phyloP scores from a whole-genome alignment of 2,113 vertebrate species.

The Phoenicopterus ruber region DNA sequence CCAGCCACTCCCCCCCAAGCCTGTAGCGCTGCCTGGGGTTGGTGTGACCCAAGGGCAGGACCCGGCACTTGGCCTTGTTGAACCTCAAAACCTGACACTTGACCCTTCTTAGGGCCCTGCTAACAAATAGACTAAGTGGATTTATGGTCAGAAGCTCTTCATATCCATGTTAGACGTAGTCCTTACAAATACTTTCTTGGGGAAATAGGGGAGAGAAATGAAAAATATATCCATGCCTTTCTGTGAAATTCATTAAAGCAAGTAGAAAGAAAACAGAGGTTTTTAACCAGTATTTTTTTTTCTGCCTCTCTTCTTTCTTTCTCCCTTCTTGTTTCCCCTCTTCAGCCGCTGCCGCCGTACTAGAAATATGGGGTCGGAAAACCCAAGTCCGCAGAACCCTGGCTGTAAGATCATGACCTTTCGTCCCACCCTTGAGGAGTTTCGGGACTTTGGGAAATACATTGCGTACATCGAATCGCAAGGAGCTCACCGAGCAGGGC shows the following conservation, averaged over 20 bases:
- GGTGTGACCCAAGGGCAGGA: too few species aligned
- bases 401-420: constrained; percentile 98
- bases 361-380: constrained; percentile 77
- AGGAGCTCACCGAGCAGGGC: constrained; percentile 91
- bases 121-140: not conserved
- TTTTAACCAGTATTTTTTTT: not conserved
- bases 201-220: not conserved
- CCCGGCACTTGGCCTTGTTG: too few species aligned
- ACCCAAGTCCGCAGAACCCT: constrained; percentile 79
- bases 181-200: not conserved
- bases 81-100: too few species aligned
- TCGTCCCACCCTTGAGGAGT: constrained; percentile 91
- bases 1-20: too few species aligned
- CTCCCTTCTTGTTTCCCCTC: not conserved
- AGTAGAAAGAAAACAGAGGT: not conserved
- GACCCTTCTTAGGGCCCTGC: not conserved
- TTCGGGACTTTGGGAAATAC: constrained; percentile 90
- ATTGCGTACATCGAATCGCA: constrained; percentile 92
- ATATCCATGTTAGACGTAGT: rapidly evolving
- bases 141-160: not conserved
- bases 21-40: too few species aligned
- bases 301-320: not conserved
- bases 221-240: not conserved
- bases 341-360: not conserved
- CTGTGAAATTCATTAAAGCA: not conserved